Evolutionary conservation across 2,888 invertebrate species (phyloP), one percentile per base, ranked within the genome.

Genomic region (Acanthosepion pharaonis): DNA sequence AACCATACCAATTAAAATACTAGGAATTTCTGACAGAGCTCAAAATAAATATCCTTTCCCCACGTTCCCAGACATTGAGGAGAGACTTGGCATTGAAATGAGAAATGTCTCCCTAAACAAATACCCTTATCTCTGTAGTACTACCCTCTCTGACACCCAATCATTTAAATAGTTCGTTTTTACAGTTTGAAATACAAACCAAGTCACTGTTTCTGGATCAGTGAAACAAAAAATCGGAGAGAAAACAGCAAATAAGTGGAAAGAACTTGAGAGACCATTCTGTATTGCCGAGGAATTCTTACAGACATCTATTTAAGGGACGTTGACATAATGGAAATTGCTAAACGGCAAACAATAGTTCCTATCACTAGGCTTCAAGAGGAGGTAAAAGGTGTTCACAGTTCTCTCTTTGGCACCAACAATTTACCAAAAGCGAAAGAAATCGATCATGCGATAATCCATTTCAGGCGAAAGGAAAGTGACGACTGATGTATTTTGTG

Each of bases 401-500:
- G 78, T 78, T 78, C 78, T 78, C 28, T 28, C 9, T 25, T 78
- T 78, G 78, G 78, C 78, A 78, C 78, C 78, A 78, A 78, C 78
- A 33, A 78, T 78, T 78, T 78, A 78, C 78, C 78, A 78, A 78
- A 33, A 78, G n/a, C 33, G 78, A 78, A 33, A 78, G 78, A 78
- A 78, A 78, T 78, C 78, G 78, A 78, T 78, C 78, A 78, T n/a
- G 78, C 78, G 78, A 15, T n/a, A 78, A 78, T 78, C 78, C 78
- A 78, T 78, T 78, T 78, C n/a, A 42, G 78, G n/a, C 33, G 78
- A n/a, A 78, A 78, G 78, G 78, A n/a, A 78, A 78, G 78, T 78
- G 78, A 78, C 78, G 78, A 78, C 78, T 78, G 78, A 78, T 78
- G 78, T 78, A 78, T 78, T 78, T 78, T 78, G 78, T 78, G 78